Conservation (phyloP, 1,140 invertebrate species). For the Periplaneta americana region DNA sequence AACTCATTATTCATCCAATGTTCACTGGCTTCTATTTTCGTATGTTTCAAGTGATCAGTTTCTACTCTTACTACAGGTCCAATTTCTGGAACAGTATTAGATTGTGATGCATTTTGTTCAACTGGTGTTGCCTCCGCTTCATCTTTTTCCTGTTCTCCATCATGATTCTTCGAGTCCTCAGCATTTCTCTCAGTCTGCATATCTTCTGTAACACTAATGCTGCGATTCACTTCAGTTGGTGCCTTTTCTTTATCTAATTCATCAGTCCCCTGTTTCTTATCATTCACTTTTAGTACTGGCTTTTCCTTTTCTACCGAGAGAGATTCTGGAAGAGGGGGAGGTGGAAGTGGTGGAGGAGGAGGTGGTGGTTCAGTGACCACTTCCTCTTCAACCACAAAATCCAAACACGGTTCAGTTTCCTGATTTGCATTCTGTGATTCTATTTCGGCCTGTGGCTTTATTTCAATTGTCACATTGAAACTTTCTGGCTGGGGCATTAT, state of each 20-base stretch:
- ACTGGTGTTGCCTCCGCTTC: too few species aligned
- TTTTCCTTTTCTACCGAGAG: background rate
- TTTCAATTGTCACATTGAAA: background rate
- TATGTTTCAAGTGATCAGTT: background rate
- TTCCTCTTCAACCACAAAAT: background rate
- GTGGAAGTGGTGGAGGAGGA: background rate
- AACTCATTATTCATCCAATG: slow-evolving; percentile 11
- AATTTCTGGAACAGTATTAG: background rate
- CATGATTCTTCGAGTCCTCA: background rate
- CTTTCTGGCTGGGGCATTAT: background rate
- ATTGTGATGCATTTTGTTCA: background rate
- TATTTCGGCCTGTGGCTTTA: background rate
- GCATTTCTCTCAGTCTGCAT: background rate
- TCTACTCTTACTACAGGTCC: background rate
- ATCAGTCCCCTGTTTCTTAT: background rate
- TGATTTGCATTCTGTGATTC: background rate
- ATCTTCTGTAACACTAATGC: background rate
- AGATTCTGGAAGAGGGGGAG: background rate
- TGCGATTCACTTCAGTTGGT: background rate
- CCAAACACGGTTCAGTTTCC: background rate
- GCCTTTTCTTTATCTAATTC: background rate
- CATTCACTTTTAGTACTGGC: background rate
- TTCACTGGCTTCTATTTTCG: background rate
- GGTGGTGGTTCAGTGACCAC: background rate
- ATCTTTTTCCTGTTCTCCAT: background rate